These are phyloP conservation scores for Crotalus horridus DNA, from an alignment of 2,113 vertebrate genomes.

Conservation along the genomic window DNA sequence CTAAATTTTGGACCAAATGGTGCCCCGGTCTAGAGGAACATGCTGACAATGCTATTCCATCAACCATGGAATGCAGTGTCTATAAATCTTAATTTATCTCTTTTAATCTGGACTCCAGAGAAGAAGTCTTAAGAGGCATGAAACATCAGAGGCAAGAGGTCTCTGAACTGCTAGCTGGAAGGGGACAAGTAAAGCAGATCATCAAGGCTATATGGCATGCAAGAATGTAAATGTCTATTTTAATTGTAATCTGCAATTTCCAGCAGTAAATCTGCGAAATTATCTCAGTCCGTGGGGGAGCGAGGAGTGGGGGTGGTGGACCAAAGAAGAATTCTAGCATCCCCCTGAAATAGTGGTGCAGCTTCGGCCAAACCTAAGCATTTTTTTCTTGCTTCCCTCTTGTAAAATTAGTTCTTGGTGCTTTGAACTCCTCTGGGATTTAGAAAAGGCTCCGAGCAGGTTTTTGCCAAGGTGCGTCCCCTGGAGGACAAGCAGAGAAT, in stretches of 20 bases:
- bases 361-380: conserved; percentile 13
- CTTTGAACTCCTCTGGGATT: neutral
- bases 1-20: neutral
- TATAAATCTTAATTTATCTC: neutral
- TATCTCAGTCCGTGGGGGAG: neutral
- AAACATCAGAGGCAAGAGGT: neutral
- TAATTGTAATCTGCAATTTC: neutral
- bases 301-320: neutral
- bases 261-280: neutral
- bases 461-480: conserved; percentile 27
- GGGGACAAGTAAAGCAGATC: neutral
- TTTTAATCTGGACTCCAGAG: neutral
- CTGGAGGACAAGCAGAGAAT: conserved; percentile 25
- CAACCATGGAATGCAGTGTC: neutral
- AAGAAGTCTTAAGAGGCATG: neutral
- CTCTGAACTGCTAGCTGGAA: neutral
- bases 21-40: neutral
- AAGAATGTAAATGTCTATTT: neutral
- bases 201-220: neutral
- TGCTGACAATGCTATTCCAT: neutral
- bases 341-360: conserved; percentile 4
- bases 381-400: neutral
- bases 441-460: neutral
- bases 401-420: neutral
- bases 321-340: neutral